A percentile compares a stretch with the other conserved stretches of the same genome.
These are phyloP conservation scores for Labroides dimidiatus DNA, from an alignment of 2,797 vertebrate genomes.

Conservation along the genomic window DNA sequence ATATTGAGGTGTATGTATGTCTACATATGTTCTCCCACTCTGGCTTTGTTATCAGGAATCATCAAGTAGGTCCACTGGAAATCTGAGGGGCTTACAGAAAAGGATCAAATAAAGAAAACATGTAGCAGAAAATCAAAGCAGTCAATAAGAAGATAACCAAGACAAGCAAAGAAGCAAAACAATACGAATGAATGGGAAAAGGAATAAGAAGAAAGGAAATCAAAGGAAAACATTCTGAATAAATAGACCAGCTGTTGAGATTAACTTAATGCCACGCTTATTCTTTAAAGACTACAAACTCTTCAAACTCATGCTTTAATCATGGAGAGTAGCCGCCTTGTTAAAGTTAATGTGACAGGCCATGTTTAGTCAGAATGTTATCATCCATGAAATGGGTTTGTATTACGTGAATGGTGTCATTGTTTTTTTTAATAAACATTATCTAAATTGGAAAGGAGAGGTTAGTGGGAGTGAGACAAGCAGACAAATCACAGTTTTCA, in stretches of 20 bases:
- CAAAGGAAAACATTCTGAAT: not conserved
- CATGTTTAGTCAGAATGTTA: not conserved
- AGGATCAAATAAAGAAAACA: too few species aligned
- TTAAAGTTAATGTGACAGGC: not conserved
- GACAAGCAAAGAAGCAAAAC: too few species aligned
- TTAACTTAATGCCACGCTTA: not conserved
- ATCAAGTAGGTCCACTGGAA: too few species aligned
- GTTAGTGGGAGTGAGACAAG: not conserved
- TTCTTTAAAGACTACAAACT: not conserved
- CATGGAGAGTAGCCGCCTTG: not conserved
- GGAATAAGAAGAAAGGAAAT: too few species aligned
- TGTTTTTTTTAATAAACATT: constrained; percentile 15
- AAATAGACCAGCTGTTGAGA: not conserved
- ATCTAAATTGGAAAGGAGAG: constrained; percentile 11
- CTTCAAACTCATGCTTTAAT: not conserved
- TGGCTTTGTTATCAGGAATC: not conserved
- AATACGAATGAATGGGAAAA: too few species aligned
- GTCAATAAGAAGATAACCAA: too few species aligned
- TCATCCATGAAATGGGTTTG: constrained; percentile 13
- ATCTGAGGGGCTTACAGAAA: too few species aligned
- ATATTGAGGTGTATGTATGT: too few species aligned
- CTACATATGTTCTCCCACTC: not conserved
- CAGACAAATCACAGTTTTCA: not conserved
- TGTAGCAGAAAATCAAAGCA: too few species aligned
- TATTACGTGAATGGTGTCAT: constrained; percentile 1